phyloP scores from a whole-genome alignment of 2,113 vertebrate genomes.

The Monarcha castaneiventris region DNA sequence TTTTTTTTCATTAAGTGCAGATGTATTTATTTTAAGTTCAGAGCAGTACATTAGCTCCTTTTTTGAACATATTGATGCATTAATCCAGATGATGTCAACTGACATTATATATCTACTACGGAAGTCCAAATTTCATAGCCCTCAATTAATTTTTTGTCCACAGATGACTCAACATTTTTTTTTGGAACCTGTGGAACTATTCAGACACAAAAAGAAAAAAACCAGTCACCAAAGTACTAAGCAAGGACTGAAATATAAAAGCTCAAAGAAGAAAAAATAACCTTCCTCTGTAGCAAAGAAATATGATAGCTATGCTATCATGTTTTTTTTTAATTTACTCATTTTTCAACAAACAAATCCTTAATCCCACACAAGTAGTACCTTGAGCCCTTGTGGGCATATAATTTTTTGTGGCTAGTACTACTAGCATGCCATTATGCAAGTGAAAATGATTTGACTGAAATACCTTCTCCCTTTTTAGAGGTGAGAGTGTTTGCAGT shows the following conservation, averaged over 20 bases:
- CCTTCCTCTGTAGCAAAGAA: neutral
- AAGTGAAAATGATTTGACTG: neutral
- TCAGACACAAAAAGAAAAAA: neutral
- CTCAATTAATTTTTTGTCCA: neutral
- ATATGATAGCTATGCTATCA: neutral
- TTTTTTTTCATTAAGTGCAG: neutral
- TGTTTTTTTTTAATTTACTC: neutral
- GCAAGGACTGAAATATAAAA: neutral
- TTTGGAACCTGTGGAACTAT: neutral
- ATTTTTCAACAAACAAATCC: neutral
- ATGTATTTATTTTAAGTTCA: neutral
- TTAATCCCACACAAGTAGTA: neutral
- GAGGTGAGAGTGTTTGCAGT: neutral
- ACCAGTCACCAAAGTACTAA: neutral
- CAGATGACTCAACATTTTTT: neutral
- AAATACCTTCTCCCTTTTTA: neutral
- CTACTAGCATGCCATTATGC: neutral
- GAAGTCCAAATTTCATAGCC: neutral
- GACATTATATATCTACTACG: rapidly evolving
- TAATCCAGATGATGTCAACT: neutral
- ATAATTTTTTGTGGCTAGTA: neutral
- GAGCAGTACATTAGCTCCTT: neutral
- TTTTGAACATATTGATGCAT: neutral
- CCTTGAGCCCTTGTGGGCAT: neutral
- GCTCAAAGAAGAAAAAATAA: neutral